These are phyloP conservation scores for Desmodus rotundus DNA, from an alignment of 2,113 vertebrate species.

Conservation along the genomic window DNA sequence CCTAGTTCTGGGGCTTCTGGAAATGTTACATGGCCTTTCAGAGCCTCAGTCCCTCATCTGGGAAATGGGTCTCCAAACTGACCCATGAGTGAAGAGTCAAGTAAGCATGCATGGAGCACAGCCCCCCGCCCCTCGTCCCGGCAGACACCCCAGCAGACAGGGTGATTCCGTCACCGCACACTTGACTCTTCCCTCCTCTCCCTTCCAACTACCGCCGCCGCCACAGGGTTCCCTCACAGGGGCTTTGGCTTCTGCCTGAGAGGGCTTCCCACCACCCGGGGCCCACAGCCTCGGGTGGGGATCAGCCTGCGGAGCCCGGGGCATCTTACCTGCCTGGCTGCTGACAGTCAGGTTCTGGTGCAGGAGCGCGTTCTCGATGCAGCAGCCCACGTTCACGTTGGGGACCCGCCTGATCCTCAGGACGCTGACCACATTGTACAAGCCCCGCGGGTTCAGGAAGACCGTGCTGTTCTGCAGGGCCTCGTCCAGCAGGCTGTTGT, in stretches of 20 bases:
- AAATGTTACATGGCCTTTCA: not conserved
- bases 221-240: accelerated
- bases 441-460: not conserved
- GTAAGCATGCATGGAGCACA: accelerated
- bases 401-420: slow-evolving; percentile 59
- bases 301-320: accelerated
- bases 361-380: slow-evolving; percentile 78
- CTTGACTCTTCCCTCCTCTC: too few species aligned
- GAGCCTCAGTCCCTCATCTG: not conserved
- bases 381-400: slow-evolving; percentile 73
- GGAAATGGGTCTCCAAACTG: not conserved
- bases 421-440: slow-evolving; percentile 70
- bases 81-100: not conserved
- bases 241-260: not conserved
- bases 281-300: accelerated
- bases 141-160: accelerated
- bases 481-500: slow-evolving; percentile 62
- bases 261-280: accelerated
- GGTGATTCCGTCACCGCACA: accelerated
- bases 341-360: slow-evolving; percentile 72
- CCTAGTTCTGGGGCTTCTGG: not conserved
- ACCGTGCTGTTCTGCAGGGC: not conserved
- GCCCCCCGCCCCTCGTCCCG: too few species aligned
- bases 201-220: accelerated
- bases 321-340: not conserved